A percentile compares a stretch with the other conserved stretches of the same genome.
phyloP scores from a whole-genome alignment of 2,797 vertebrate genomes.

The Spinus pinus region DNA sequence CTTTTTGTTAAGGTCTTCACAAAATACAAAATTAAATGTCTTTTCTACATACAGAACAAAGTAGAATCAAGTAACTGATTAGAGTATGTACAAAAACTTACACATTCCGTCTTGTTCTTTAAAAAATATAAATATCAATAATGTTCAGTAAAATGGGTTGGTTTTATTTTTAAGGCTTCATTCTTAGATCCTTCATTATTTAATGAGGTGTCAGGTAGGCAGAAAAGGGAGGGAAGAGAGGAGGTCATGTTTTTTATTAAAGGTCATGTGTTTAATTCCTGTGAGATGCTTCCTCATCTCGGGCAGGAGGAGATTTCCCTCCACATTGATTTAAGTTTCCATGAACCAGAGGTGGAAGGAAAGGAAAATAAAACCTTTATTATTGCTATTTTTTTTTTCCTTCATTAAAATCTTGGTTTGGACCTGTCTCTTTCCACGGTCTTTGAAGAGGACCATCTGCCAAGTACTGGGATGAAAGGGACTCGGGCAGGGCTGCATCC shows the following conservation, averaged over 20 bases:
- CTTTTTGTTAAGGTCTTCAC: conserved; percentile 70
- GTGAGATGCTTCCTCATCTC: not conserved
- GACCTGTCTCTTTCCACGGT: not conserved
- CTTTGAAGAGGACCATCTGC: not conserved
- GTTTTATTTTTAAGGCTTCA: conserved; percentile 74
- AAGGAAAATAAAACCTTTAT: conserved; percentile 33
- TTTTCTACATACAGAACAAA: conserved; percentile 71
- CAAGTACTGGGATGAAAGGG: conserved; percentile 30
- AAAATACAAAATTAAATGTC: conserved; percentile 74
- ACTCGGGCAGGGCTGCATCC: not conserved
- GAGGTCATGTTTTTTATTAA: conserved; percentile 19
- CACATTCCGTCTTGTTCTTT: conserved; percentile 69
- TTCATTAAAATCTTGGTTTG: conserved; percentile 30
- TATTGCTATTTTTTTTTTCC: not conserved
- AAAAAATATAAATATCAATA: conserved; percentile 84
- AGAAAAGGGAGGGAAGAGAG: not conserved
- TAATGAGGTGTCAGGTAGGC: conserved; percentile 7
- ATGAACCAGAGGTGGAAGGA: conserved; percentile 5
- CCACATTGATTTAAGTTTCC: not conserved
- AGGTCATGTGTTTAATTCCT: not conserved
- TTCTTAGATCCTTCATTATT: conserved; percentile 65
- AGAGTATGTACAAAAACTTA: conserved; percentile 80
- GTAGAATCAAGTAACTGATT: conserved; percentile 72
- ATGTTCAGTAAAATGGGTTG: conserved; percentile 65
- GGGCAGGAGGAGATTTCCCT: not conserved